Evolutionary conservation across 2,888 invertebrate genomes (phyloP), one percentile per base, ranked within the genome.

Genomic region (Drosophila paramelanica): DNA sequence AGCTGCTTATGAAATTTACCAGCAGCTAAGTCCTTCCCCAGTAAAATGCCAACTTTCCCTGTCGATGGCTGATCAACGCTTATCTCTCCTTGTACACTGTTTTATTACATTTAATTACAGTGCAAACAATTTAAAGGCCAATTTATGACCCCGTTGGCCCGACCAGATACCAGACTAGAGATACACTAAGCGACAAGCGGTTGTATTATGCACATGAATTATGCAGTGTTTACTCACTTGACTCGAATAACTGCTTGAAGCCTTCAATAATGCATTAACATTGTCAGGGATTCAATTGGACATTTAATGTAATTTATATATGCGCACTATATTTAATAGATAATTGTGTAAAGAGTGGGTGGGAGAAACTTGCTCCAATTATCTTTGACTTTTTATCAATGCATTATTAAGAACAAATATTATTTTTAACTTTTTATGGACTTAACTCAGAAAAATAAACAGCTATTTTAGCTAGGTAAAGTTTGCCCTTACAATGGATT

Each of bases 101-200:
- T 53, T 62, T 58, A 85, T 75, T 52, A 67, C 79, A 84, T 70
- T 84, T 88, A 84, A 85, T 87, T 87, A 75, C 59, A 60, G 23
- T 58, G 61, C 77, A 50, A 70, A 68, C 73, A 73, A 70, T 60
- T 46, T 55, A 57, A 65, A 65, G 46, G 52, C 31, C 56, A 60
- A 65, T 71, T 71, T 42, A 71, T 76, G 45, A 53, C 43, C 43
- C 43, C 43, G 62, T 50, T 62, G 51, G 33, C n/a, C 41, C 1
- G 36, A 0, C 11, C 36, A 36, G 4, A 36, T 23, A 4, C 23
- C 4, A 23, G 23, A 23, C 23, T 23, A 23, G 31, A 31, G 10
- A 31, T 31, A 10, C 31, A 31, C 1, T 31, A 31, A 3, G 31
- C 10, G 31, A 3, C 10, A 31, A 10, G 31, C 10, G 31, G 31